Conservation (phyloP, 2,888 invertebrate species). For the Chironomus riparius region DNA sequence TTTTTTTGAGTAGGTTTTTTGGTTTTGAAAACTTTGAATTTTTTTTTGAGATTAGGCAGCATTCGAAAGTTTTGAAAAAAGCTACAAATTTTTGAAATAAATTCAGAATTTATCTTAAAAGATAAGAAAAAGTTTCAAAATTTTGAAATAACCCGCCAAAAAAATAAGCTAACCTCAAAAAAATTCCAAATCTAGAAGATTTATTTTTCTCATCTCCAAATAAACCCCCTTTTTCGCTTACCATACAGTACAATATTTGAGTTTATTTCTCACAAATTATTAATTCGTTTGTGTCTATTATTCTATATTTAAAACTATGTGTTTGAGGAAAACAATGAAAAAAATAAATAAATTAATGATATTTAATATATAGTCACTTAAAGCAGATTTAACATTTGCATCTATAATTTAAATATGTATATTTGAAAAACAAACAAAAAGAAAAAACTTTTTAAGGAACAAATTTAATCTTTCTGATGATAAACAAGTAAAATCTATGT, state of each 20-base stretch:
- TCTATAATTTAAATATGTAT: background rate
- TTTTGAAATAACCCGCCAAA: no score
- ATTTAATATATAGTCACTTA: background rate
- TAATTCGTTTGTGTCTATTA: background rate
- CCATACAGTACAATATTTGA: conserved; percentile 8
- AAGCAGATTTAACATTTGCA: background rate
- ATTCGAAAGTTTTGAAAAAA: no score
- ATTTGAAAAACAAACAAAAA: background rate
- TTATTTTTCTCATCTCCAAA: background rate
- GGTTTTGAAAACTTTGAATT: no score
- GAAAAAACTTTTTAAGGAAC: background rate
- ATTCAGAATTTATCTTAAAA: no score
- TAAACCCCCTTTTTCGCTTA: background rate
- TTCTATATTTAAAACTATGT: background rate
- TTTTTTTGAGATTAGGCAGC: no score
- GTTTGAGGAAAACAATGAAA: background rate
- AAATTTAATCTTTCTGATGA: background rate
- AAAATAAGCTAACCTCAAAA: no score
- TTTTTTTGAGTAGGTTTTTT: no score
- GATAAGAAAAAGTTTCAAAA: no score
- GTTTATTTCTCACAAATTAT: background rate
- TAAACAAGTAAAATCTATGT: background rate
- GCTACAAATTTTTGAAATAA: no score
- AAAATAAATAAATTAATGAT: background rate
- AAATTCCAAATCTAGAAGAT: background rate